Percentiles rank a stretch among this genome's conserved stretches.
Conservation (phyloP, 2,113 vertebrate species). For the Scortum barcoo region DNA sequence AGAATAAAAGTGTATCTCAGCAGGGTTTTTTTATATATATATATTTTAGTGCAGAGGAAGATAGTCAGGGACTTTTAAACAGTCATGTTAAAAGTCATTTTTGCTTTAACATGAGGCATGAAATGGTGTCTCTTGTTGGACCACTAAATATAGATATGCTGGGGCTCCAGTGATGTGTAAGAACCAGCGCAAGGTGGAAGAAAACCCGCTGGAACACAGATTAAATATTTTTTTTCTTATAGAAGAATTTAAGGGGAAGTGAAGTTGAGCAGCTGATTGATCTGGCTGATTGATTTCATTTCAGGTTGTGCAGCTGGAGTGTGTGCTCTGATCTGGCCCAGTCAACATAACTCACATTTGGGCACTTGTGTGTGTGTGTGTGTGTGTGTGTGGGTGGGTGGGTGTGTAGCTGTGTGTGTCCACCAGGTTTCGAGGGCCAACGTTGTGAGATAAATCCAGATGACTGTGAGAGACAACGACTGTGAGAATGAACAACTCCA, state of each 20-base stretch:
- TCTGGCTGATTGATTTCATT: constrained; percentile 46
- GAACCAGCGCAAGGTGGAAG: background rate
- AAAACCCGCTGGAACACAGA: constrained; percentile 9
- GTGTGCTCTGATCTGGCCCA: constrained; percentile 4
- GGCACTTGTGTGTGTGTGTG: constrained; percentile 64
- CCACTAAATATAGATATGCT: constrained; percentile 47
- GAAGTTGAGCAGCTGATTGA: constrained; percentile 38
- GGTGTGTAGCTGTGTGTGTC: constrained; percentile 89
- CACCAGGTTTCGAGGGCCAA: constrained; percentile 91
- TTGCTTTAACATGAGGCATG: constrained; percentile 44
- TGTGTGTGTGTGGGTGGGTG: constrained; percentile 19
- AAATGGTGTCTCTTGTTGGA: constrained; percentile 35
- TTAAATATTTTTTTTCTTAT: constrained; percentile 21
- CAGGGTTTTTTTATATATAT: too few relatives aligned
- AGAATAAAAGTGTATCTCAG: constrained; percentile 23
- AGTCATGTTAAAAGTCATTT: constrained; percentile 35
- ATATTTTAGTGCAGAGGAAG: background rate
- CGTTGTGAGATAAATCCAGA: constrained; percentile 93
- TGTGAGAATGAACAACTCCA: constrained; percentile 98
- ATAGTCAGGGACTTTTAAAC: constrained; percentile 13
- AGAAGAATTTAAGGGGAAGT: constrained; percentile 24
- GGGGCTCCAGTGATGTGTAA: constrained; percentile 23
- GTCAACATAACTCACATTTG: background rate
- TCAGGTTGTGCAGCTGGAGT: constrained; percentile 27
- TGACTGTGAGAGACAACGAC: constrained; percentile 97